Percentiles rank a stretch among this genome's conserved stretches.
Evolutionary conservation across 1,140 invertebrate genomes (phyloP).

Genomic region (Dryas iulia): DNA sequence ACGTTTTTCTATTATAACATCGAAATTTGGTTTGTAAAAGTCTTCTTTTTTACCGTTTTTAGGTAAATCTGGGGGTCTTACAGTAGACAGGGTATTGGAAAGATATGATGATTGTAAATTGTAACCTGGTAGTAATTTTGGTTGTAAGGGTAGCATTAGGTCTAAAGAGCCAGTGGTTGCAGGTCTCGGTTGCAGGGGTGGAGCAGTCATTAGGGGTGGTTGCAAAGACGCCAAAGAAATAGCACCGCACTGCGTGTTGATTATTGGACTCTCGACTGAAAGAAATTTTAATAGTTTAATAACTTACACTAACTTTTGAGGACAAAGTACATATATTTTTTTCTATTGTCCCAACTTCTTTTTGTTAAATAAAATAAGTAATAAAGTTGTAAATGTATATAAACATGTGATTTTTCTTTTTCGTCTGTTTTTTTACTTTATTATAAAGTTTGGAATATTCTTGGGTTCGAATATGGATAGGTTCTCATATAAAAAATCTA

Average conservation of each 20-base stretch:
- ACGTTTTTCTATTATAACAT: constrained; percentile 63
- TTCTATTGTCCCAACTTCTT: not conserved
- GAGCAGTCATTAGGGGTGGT: constrained; percentile 74
- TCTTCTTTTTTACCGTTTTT: constrained; percentile 44
- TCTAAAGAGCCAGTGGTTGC: constrained; percentile 84
- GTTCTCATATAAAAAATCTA: too few species aligned
- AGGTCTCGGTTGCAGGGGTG: constrained; percentile 83
- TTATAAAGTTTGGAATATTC: too few species aligned
- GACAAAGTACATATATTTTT: not conserved
- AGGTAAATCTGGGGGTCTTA: constrained; percentile 66
- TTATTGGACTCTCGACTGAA: constrained; percentile 75
- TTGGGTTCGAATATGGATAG: too few species aligned
- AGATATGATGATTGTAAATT: constrained; percentile 71
- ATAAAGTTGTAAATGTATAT: too few species aligned
- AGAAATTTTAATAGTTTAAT: constrained; percentile 32
- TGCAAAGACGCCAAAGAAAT: constrained; percentile 75
- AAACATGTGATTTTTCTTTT: too few species aligned
- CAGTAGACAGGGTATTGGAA: constrained; percentile 69
- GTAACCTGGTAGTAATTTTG: constrained; percentile 81
- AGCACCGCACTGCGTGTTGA: constrained; percentile 72
- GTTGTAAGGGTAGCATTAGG: constrained; percentile 84
- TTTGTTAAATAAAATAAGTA: not conserved
- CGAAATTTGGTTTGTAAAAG: constrained; percentile 57
- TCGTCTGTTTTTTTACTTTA: too few species aligned
- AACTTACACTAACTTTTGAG: not conserved